Base-by-base conservation (phyloP, 2,113 vertebrate genomes). In the Halcyon senegalensis region DNA sequence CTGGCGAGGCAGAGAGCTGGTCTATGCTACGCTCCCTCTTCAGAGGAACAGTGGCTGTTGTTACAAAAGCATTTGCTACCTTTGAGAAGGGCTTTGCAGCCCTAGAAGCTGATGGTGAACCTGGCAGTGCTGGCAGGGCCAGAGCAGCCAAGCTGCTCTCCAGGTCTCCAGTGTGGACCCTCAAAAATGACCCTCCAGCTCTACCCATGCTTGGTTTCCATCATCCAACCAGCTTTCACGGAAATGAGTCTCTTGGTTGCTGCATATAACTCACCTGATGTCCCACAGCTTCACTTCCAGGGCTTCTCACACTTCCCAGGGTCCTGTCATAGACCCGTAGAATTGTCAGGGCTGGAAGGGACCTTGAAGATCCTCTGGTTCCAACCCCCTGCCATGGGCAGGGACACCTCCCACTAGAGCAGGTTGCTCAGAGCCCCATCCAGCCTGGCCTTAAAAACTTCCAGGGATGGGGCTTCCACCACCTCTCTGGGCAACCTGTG, bases 201-300 rank as follows among this genome's bases (percentile, higher is more conserved):
- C 60, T 30, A 5, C 24, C n/a, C 44, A 5, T 0, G 3, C 41
- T 33, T 46, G 10, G 13, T 37, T n/a, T 66, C 33, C 56, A 9
- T 51, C 5, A 1, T 44, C 64, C 48, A 3, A 0, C 33, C 3
- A 2, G 5, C 9, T 63, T 69, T 60, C 0, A 1, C 10, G 28
- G 69, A 23, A 62, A 18, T 5, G 9, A 20, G 7, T 30, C 46
- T 21, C 25, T 43, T 35, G 59, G 24, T 8, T 46, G 44, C 37
- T 69, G 41, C 21, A 1, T 24, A 1, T 20, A 43, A 44, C 0
- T 1, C n/a, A 46, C 53, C 46, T 0, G 1, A 41, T 0, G 3
- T 35, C 30, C 51, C 46, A 48, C 56, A 14, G 14, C 35, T 92
- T 82, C 41, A 25, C 35, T 48, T 62, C 43, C 25, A 37, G 53